Base-by-base conservation (phyloP, 1,140 invertebrate species). In the Carposina sasakii region DNA sequence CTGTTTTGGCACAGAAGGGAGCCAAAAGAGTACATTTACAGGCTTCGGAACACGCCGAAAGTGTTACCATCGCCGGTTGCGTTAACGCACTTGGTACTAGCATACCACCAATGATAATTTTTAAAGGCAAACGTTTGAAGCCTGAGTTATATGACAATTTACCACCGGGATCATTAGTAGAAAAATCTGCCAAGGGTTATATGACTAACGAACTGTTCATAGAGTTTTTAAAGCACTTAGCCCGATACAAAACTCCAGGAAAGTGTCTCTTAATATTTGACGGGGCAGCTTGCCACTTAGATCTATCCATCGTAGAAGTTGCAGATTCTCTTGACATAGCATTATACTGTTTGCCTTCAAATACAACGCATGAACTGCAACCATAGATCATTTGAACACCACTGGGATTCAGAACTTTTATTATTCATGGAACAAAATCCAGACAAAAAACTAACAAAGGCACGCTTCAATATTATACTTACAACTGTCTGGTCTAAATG, bases 151-250 rank as follows among this genome's bases (percentile, higher is more conserved):
- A 22, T 6, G 3, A 19, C 6, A 20, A 40, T 20, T 19, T 22
- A 20, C 37, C 17, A 17, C 37, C 37, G 10, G 21, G 37, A 20
- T 8, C 21, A 19, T 17, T 20, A 9, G 19, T 34, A 34, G 13
- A 13, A 34, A 40, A 17, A 5, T 34, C 52, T 2, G n/a, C 8
- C 10, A 31, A 54, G 21, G 43, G 52, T 31, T 16, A 15, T 34
- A 34, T 34, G 31, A 34, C 31, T 8, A 44, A 9, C 15, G 31
- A 34, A 9, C 31, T 34, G 6, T 34, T 34, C 13, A 34, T 9
- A 4, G 31, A 34, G 3, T 34, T 34, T 34, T 34, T 34, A 15
- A 13, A 6, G 4, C 31, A 34, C 13, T 13, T 34, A 8, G 31
- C 31, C 6, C 8, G 13, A 34, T 34, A 34, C 13, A 34, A 34